Base-by-base conservation (phyloP, 2,888 invertebrate species). In the Scaptomyza parva region DNA sequence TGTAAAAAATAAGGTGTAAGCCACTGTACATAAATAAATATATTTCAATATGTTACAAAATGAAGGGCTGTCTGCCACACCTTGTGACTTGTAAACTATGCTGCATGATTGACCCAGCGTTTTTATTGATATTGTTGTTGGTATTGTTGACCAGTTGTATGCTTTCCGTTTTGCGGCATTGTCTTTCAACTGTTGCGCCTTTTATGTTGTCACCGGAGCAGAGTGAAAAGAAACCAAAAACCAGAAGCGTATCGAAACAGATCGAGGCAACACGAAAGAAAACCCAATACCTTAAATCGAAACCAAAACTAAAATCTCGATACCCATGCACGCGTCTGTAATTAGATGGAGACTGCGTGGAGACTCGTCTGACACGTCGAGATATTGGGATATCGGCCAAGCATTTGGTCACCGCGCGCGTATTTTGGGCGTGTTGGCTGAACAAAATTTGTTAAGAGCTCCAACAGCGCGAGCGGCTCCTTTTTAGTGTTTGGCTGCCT, bases 231-330 rank as follows among this genome's bases (percentile, higher is more conserved):
- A 86, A 76, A 76, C 77, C 80, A 86, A 90, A 90, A 89, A 89
- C 88, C 89, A 89, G 89, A 90, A 89, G 89, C 89, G 89, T 89
- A 89, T 88, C 89, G 85, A 89, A 89, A 89, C 88, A 89, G 88
- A 90, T 89, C 88, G 89, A 87, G 78, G 69, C 40, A 48, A 45
- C 70, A 54, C 68, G 68, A 76, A 57, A 76, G 63, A 71, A 74
- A 63, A 75, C 61, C 44, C 14, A 51, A 53, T 43, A 67, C 50
- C 47, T 20, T 33, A 53, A 39, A 45, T 44, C 22, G 24, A 45
- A 43, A 48, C 37, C 18, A n/a, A 45, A 44, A 20, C 20, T 12
- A 12, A 40, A 64, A 48, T 43, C 40, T 14, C 41, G 43, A 58
- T 59, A 84, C 70, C 83, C 66, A 77, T 78, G 78, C 89, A 88